A percentile compares a stretch with the other conserved stretches of the same genome.
Conservation (phyloP, 2,797 vertebrate genomes). For the Chaenodraco wilsoni region DNA sequence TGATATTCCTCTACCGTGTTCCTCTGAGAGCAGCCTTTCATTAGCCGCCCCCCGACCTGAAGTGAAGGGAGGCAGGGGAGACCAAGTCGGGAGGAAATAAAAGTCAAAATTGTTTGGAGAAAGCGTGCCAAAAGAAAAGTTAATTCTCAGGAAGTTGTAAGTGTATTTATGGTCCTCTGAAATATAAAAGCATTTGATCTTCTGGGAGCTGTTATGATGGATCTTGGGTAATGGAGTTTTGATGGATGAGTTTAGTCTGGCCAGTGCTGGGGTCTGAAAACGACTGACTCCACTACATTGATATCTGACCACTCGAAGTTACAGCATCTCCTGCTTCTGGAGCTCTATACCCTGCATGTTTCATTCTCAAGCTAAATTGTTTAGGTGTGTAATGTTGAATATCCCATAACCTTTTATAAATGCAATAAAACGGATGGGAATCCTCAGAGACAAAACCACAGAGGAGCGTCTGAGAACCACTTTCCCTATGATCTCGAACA, state of each 20-base stretch:
- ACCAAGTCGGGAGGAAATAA: constrained; percentile 65
- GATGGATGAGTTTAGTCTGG: constrained; percentile 71
- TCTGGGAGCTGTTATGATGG: constrained; percentile 73
- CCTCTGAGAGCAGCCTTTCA: constrained; percentile 74
- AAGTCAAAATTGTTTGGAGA: constrained; percentile 72
- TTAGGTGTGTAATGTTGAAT: constrained; percentile 61
- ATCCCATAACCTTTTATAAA: constrained; percentile 69
- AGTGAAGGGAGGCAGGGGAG: constrained; percentile 49
- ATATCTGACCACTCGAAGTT: constrained; percentile 58
- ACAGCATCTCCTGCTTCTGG: constrained; percentile 19
- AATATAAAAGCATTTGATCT: constrained; percentile 59
- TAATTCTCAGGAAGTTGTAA: constrained; percentile 58
- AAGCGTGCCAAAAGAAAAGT: constrained; percentile 61
- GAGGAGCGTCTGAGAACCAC: constrained; percentile 56
- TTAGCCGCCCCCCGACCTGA: constrained; percentile 66
- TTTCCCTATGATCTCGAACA: constrained; percentile 72
- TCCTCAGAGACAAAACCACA: constrained; percentile 64
- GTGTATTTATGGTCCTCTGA: constrained; percentile 68
- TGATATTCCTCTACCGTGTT: constrained; percentile 72
- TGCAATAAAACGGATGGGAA: constrained; percentile 55
- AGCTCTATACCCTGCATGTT: constrained; percentile 8
- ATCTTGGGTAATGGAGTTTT: constrained; percentile 82
- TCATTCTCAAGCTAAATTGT: constrained; percentile 57
- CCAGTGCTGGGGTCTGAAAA: constrained; percentile 31
- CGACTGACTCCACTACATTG: constrained; percentile 42